Evolutionary conservation across 2,888 invertebrate genomes (phyloP).

Genomic region (Microctonus hyperodae): DNA sequence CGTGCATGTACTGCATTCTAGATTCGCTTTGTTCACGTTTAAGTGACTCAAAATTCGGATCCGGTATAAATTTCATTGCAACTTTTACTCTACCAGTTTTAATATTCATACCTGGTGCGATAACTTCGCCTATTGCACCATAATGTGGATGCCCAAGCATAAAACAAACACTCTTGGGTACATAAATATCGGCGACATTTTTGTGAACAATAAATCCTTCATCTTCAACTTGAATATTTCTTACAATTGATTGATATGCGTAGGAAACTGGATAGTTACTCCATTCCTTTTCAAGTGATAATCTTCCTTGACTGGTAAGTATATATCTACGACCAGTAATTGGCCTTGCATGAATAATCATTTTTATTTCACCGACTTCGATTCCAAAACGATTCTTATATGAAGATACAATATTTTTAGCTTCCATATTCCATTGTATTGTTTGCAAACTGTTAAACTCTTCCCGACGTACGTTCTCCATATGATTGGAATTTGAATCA

Average conservation of each 20-base stretch:
- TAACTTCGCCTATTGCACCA: slow-evolving; percentile 77
- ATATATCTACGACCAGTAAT: slow-evolving; percentile 74
- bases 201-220: slow-evolving; percentile 60
- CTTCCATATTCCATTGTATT: slow-evolving; percentile 55
- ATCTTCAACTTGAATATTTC: slow-evolving; percentile 65
- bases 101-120: slow-evolving; percentile 65
- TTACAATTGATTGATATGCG: slow-evolving; percentile 74
- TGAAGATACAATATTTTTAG: slow-evolving; percentile 16
- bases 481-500: slow-evolving; percentile 30
- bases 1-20: slow-evolving; percentile 65
- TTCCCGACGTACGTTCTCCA: slow-evolving; percentile 43
- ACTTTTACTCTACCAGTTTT: slow-evolving; percentile 71
- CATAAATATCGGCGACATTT: slow-evolving; percentile 72
- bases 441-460: slow-evolving; percentile 37
- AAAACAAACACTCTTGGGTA: slow-evolving; percentile 74
- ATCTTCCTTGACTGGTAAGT: slow-evolving; percentile 69
- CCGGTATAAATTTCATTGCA: slow-evolving; percentile 63
- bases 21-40: slow-evolving; percentile 52
- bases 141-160: slow-evolving; percentile 82
- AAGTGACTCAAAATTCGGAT: slow-evolving; percentile 65
- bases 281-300: slow-evolving; percentile 79
- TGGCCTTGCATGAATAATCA: slow-evolving; percentile 75
- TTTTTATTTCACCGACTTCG: slow-evolving; percentile 72
- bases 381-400: slow-evolving; percentile 80
- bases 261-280: slow-evolving; percentile 69